Base-by-base conservation (phyloP, 2,888 invertebrate species). In the Xestoiulus laeticollis region DNA sequence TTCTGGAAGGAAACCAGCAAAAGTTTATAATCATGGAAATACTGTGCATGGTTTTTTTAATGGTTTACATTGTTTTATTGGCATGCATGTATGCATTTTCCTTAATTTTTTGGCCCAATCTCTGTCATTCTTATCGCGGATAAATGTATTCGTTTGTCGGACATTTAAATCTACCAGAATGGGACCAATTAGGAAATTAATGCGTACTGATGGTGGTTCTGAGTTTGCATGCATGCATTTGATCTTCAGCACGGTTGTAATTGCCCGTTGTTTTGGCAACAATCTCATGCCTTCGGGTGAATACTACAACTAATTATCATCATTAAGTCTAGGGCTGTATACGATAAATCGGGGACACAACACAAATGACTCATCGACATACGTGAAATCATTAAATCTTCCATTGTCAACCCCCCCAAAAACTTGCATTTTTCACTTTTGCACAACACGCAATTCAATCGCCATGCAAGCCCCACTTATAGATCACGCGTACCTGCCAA, bases 341-440 rank as follows among this genome's bases (percentile, higher is more conserved):
- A 22, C 22, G n/a, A 59, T 30, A 30, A 30, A 78, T 26, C 78
- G 26, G 30, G 78, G 59, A 59, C 59, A 59, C 78, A 26, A 68
- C 1, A 22, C 14, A 26, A 30, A 78, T 78, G 78, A 78, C 30
- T 78, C 78, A 78, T 78, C 78, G 16, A 30, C 30, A 2, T 26
- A 14, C 30, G 78, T 30, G 78, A 78, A 78, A 78, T 78, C 78
- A 14, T 30, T 78, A 26, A 78, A 78, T 78, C 78, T 78, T 30
- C 30, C 78, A 78, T 78, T 78, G 78, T 78, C 78, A 78, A 26
- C 78, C 78, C 78, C 30, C 38, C n/a, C n/a, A n/a, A n/a, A 78
- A 78, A 78, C 14, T 78, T 30, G 5, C 78, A 78, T 78, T 78
- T 30, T 30, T 78, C 78, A 30, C n/a, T 26, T 78, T 30, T 4